Base-by-base conservation (phyloP, 2,797 vertebrate genomes). In the Numenius phaeopus region DNA sequence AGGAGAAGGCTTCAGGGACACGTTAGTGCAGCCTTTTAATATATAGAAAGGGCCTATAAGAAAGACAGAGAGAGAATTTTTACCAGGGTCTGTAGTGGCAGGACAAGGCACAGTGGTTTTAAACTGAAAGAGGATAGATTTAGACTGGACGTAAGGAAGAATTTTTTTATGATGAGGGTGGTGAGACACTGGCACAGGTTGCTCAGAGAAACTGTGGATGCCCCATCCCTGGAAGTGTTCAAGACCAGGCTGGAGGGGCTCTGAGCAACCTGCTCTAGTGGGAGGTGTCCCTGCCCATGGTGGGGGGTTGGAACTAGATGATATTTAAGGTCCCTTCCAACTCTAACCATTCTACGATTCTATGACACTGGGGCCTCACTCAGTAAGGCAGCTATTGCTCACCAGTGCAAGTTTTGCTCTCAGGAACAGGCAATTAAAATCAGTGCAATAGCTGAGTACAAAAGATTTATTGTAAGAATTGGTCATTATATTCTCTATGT, bases 391-490 rank as follows among this genome's bases (percentile, higher is more conserved):
- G 42, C 22, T 66, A 42, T 27, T 39, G 20, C 18, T 72, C 1
- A 0, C 27, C 55, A 59, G 34, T 16, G 30, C 49, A 80, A 42
- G 30, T 58, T 77, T 71, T 87, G 42, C 23, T 80, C 20, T 59
- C n/a, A 69, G 39, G 14, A 80, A 22, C 3, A 79, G 27, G 16
- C 52, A 79, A 83, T 55, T 87, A 70, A 94, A 83, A 64, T 32
- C 76, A 37, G 3, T 40, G 72, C 24, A 55, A 62, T 14, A 70
- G 59, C 15, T 67, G 59, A 76, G 37, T 30, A 55, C 32, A 80
- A 54, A 87, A 70, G n/a, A 87, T 87, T 79, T 95, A 87, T 61
- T 76, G 46, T 75, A 73, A 58, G 37, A 85, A 77, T 32, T 73
- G 47, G 23, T 70, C 32, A 14, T 75, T 86, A 83, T 57, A 50